Base-by-base conservation (phyloP, 2,113 vertebrate species). In the Anser brachyrhynchus region DNA sequence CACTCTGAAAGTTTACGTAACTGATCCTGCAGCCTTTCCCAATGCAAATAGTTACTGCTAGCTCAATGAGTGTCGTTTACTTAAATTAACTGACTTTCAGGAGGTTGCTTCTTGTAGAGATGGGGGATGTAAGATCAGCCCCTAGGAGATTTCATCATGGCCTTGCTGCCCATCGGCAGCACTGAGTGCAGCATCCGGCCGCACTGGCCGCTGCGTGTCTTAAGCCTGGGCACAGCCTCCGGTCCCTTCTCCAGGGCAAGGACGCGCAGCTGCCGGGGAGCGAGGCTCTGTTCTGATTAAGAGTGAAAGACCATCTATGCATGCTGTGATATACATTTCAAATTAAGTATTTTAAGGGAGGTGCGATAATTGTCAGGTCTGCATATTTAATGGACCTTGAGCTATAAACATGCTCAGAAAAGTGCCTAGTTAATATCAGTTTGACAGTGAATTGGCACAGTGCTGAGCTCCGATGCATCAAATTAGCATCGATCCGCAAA, bases 401-500 rank as follows among this genome's bases (percentile, higher is more conserved):
- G 96, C 93, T 93, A 92, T 88, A 98, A 97, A 96, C 95, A 89
- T 86, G 86, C 76, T 94, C 71, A 44, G 65, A 41, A 89, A 97
- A 93, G 95, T 71, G 87, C 78, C 72, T 81, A 79, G 96, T 97
- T 97, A 98, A 94, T 95, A 97, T 41, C 75, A 82, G 93, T 92
- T 90, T 97, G 97, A 97, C 96, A 96, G 90, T 91, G 95, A 96
- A 94, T 62, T 96, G 97, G 98, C 92, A 46, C 55, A 28, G 80
- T 14, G 49, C 87, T 82, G 6, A 55, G 89, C 84, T 96, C 92
- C 2, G 1, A 90, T 88, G 96, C 93, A 96, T 96, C 97, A 95
- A 97, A 98, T 98, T 95, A 97, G 90, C 97, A 98, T 91, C 22
- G 96, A 97, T 96, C 94, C 44, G 8, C 91, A 96, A 97, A 98